Base-by-base conservation (phyloP, 2,797 vertebrate species). In the Argentina silus region DNA sequence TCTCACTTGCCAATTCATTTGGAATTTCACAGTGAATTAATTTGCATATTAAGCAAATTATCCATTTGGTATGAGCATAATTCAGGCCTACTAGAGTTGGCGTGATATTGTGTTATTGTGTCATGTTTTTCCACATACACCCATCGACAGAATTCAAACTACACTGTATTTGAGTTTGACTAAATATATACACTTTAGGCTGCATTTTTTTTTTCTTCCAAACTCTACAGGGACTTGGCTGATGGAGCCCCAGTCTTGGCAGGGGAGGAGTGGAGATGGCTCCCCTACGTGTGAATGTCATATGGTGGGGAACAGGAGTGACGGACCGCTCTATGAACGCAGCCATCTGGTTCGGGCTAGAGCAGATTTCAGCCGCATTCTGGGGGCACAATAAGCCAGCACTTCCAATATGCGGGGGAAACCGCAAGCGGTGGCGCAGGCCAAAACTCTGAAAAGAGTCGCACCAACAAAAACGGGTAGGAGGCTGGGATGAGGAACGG, bases 261-360 rank as follows among this genome's bases (percentile, higher is more conserved):
- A 82, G 50, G 12, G 76, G 82, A 81, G 81, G 73, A 78, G 36
- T 80, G 84, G 88, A 89, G 88, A 88, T 85, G 80, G 89, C 87
- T 91, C 90, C 83, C 88, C 87, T 88, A 92, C 90, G 90, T 83
- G 93, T 87, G 89, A 93, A 83, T 91, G 92, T 94, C 93, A 94
- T 94, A 93, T 93, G 93, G 93, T 89, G 90, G 91, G 81, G 89
- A 91, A 90, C 86, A 91, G 90, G 92, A 91, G 92, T 91, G 91
- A 86, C 67, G 87, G 87, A 84, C 79, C 78, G 84, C 88, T 88
- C 90, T 78, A 87, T 90, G 90, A 92, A 92, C 84, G 67, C 78
- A 66, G 93, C 93, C 93, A 94, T 94, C 93, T 94, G 93, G 92
- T 94, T 93, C 85, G 87, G 75, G 86, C 89, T 89, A 89, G 83